Evolutionary conservation across 2,888 invertebrate genomes (phyloP).

Genomic region (Dysmachus trigonus): DNA sequence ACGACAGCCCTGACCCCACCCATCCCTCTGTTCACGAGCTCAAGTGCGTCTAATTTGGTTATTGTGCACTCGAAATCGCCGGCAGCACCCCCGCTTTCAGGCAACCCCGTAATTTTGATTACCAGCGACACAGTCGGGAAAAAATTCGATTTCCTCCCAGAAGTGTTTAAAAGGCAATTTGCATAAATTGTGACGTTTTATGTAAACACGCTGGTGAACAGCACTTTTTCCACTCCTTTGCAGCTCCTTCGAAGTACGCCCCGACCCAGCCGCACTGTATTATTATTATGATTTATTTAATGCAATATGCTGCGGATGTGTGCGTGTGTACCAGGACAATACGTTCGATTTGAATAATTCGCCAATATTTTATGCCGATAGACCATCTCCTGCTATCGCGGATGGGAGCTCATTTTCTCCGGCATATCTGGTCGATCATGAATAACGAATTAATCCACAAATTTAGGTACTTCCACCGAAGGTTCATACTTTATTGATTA

Average conservation of each 20-base stretch:
- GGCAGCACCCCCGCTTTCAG: constrained; percentile 35
- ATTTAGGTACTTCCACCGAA: not conserved
- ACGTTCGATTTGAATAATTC: constrained; percentile 49
- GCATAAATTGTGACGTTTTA: constrained; percentile 46
- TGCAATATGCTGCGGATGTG: constrained; percentile 41
- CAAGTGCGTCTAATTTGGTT: constrained; percentile 44
- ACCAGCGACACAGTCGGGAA: constrained; percentile 1
- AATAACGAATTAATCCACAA: constrained; percentile 44
- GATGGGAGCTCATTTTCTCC: constrained; percentile 38
- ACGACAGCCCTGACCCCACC: not conserved
- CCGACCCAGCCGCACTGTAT: constrained; percentile 13
- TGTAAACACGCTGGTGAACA: constrained; percentile 31
- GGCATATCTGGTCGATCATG: constrained; percentile 27
- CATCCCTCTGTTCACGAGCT: not conserved
- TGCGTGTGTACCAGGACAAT: constrained; percentile 41
- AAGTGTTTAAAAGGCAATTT: constrained; percentile 50
- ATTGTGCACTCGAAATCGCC: constrained; percentile 46
- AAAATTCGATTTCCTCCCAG: constrained; percentile 49
- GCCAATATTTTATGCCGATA: constrained; percentile 49
- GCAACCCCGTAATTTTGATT: constrained; percentile 47
- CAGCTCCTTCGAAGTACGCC: constrained; percentile 22
- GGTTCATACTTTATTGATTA: constrained; percentile 15
- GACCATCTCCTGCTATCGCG: constrained; percentile 38
- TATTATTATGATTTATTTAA: constrained; percentile 50
- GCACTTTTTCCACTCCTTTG: constrained; percentile 37